Base-by-base conservation (phyloP, 2,888 invertebrate genomes). In the Scaptomyza reducta region DNA sequence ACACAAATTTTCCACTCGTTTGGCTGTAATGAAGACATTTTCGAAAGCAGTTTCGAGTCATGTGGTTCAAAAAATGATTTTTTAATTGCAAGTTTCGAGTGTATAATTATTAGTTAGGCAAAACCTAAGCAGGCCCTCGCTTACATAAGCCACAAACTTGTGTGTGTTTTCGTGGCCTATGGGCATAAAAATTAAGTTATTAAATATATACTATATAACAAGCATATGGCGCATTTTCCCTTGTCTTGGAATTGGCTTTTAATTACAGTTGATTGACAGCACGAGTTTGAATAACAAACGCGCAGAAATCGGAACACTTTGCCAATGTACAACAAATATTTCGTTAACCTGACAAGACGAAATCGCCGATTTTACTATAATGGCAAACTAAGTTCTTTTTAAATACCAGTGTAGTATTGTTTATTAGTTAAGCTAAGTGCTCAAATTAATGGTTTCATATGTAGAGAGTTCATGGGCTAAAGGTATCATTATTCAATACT, bases 71-170 rank as follows among this genome's bases (percentile, higher is more conserved):
- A 74, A 87, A 88, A 87, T 74, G 87, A 85, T 74, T 80, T 85
- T 88, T 70, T 85, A 85, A 85, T 85, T 88, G 74, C 60, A 70
- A 70, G 74, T 72, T 75, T 60, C 41, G 46, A 60, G 65, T 63
- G 50, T 82, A 71, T 85, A 88, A 85, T 88, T 84, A 88, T 77
- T 64, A 82, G 85, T 85, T 82, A 81, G 86, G 72, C 50, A 14
- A 74, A 75, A 54, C 71, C 51, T 56, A 65, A 58, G 42, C 61
- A 50, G 66, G 60, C 59, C 69, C 68, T 50, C 16, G 10, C 16
- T 88, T 83, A 88, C 66, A 62, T 75, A 88, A 88, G 79, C 53
- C 69, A 71, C 42, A 14, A 31, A 50, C 10, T 13, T 40, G 45
- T 22, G n/a, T n/a, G n/a, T 18, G 41, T 61, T 74, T 61, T 35